Base-by-base conservation (phyloP, 2,797 vertebrate species). In the Orientallactaga sibirica region DNA sequence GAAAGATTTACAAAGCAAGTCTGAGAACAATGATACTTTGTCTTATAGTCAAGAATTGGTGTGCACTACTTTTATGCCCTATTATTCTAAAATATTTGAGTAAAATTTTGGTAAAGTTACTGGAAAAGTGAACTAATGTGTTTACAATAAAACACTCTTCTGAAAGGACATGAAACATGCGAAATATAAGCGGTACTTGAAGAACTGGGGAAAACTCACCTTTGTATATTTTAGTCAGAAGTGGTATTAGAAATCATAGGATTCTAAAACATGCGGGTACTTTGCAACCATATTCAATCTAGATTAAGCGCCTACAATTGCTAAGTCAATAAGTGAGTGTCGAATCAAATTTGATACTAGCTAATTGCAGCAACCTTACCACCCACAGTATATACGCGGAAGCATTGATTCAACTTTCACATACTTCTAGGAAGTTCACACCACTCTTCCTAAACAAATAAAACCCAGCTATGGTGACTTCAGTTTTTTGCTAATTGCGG, bases 311-410 rank as follows among this genome's bases (percentile, higher is more conserved):
- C 74, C 37, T 74, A 25, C 68, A 19, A 88, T 27, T 52, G 24
- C 33, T 85, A 86, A 78, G 15, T 90, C n/a, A 83, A 48, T 25
- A 77, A 93, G 73, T 73, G 91, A 86, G 70, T 67, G 62, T 90
- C 74, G 86, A 87, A 78, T 67, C 27, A 71, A 95, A 90, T 88
- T 84, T 79, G 24, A 77, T 70, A 41, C 86, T 80, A 92, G 89
- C 48, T 75, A 68, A 86, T 24, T 55, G 64, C n/a, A 81, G 24
- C 64, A n/a, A 52, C 19, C 1, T 37, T 86, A 83, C 58, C 52
- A 41, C 8, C 37, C 43, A 70, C 16, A 43, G 55, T 29, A 88
- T 29, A 88, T 62, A 61, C 18, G 76, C 74, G 37, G 82, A 12
- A 76, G 10, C 43, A 74, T 73, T 88, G 84, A 29, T 64, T 43